Evolutionary conservation across 2,888 invertebrate species (phyloP), one percentile per base, ranked within the genome.

Genomic region (Corbicula japonica): DNA sequence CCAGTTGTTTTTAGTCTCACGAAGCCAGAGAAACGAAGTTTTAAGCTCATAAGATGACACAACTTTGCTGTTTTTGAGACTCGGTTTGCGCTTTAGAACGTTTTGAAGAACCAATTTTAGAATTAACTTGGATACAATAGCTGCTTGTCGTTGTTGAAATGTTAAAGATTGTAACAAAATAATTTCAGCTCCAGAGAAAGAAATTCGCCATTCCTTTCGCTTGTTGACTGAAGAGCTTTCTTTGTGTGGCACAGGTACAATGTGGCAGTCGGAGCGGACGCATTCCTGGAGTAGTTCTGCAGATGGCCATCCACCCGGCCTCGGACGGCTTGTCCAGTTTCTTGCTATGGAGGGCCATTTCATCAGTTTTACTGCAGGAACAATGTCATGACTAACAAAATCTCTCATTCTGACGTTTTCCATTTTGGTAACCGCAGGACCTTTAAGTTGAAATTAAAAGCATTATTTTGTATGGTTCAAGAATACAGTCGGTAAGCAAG

Each of bases 381-480:
- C 50, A 50, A 50, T 26, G n/a, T 50, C 50, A 50, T 50, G 50
- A 28, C 28, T 28, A 23, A 50, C 23, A 23, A 50, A 50, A 15
- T 50, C 50, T 15, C 50, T 50, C n/a, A 10, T 1, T 50, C 23
- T 23, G n/a, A 50, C 26, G 28, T 50, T 50, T 50, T 50, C 50
- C 5, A 50, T 28, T 28, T 50, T 50, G 23, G 50, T 50, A 3
- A 50, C 28, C 23, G 50, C 50, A 8, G 50, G 50, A 3, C 50
- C 50, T 50, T 8, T 6, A 8, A 50, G 28, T 4, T 12, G 41
- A 8, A 8, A 41, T 41, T 41, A 12, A 41, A 41, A 8, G 41
- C 8, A 41, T 12, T 41, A 15, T 41, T 41, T 8, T 12, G 15
- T 8, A 12, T 15, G 15, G 8, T 41, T 41, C 8, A 12, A 41